These are phyloP conservation scores for Nephrotoma guestfalica DNA, from an alignment of 2,888 invertebrate species.

Conservation along the genomic window DNA sequence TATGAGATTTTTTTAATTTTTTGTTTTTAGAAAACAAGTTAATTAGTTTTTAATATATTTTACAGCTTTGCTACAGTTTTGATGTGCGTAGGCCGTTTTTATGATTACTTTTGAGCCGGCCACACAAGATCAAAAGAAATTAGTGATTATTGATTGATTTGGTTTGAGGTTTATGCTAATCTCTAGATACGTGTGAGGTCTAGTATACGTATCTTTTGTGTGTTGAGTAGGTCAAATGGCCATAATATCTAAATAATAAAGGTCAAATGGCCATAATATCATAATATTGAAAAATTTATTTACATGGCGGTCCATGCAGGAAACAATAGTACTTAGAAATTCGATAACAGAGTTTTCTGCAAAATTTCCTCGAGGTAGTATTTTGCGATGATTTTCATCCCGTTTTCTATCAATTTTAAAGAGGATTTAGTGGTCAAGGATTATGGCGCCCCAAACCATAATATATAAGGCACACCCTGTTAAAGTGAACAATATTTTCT, in stretches of 20 bases:
- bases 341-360: too few species aligned
- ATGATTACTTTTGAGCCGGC: not conserved
- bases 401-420: too few species aligned
- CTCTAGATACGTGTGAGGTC: not conserved
- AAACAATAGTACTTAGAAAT: too few species aligned
- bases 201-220: not conserved
- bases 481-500: too few species aligned
- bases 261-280: too few species aligned
- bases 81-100: not conserved
- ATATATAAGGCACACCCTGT: too few species aligned
- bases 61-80: not conserved
- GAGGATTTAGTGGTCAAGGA: too few species aligned
- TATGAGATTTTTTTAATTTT: not conserved
- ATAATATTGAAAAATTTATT: too few species aligned
- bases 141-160: not conserved
- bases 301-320: too few species aligned
- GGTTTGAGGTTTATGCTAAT: not conserved
- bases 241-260: not conserved
- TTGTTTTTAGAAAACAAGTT: not conserved
- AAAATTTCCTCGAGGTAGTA: too few species aligned
- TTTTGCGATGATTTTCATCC: too few species aligned
- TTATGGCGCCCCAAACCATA: too few species aligned
- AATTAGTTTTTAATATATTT: not conserved
- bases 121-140: not conserved
- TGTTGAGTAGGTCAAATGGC: not conserved